Conservation (phyloP, 2,797 vertebrate species). For the Fratercula arctica region DNA sequence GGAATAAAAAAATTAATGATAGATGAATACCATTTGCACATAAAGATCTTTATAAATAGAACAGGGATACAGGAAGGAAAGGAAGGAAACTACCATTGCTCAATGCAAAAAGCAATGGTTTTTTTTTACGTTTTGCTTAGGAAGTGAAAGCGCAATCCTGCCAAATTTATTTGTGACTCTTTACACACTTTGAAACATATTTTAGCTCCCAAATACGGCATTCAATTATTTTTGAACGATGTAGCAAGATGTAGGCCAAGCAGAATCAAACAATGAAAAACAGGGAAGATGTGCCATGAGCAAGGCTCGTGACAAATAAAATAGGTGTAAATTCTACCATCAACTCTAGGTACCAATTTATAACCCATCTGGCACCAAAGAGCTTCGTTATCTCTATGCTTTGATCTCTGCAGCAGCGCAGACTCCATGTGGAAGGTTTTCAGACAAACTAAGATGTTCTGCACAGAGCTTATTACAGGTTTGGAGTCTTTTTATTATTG, state of each 20-base stretch:
- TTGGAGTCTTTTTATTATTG: background rate
- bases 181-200: background rate
- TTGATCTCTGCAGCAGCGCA: background rate
- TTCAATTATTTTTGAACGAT: background rate
- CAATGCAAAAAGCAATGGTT: background rate
- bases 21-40: background rate
- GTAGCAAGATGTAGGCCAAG: background rate
- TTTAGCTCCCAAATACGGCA: background rate
- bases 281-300: background rate
- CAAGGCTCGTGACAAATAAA: background rate
- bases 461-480: background rate
- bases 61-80: background rate
- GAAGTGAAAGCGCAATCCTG: background rate
- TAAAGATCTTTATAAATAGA: slow-evolving; percentile 42
- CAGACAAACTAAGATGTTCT: background rate
- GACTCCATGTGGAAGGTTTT: background rate
- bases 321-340: background rate
- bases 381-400: background rate
- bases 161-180: background rate
- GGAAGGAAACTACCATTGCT: background rate
- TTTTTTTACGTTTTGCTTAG: background rate
- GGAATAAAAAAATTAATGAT: slow-evolving; percentile 41
- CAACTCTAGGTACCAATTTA: background rate
- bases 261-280: background rate
- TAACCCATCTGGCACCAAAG: background rate